Evolutionary conservation across 2,888 invertebrate species (phyloP).

Genomic region (Muschampia plurimacula): DNA sequence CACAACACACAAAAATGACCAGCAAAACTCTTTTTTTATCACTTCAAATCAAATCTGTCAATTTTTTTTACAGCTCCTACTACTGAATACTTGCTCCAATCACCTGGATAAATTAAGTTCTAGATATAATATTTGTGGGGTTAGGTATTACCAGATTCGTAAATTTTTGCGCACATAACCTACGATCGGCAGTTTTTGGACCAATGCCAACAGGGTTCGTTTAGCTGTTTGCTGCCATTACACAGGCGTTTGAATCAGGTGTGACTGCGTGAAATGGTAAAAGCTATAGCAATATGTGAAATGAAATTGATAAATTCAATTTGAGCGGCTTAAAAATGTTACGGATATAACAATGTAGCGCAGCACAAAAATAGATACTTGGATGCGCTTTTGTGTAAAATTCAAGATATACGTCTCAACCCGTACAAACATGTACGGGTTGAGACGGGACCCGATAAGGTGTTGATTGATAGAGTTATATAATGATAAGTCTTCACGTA

Average conservation of each 20-base stretch:
- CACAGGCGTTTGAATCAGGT: constrained; percentile 17
- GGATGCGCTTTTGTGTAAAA: no score
- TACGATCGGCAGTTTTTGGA: neutral
- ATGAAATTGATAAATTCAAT: constrained; percentile 3
- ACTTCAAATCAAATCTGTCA: neutral
- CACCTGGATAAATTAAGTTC: neutral
- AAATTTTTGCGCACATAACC: constrained; percentile 1
- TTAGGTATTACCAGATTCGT: neutral
- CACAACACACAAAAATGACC: no score
- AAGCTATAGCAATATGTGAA: constrained; percentile 6
- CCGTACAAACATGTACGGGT: no score
- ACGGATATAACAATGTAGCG: neutral
- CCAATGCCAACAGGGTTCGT: neutral
- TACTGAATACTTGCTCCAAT: neutral
- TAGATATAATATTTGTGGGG: neutral
- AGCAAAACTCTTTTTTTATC: no score
- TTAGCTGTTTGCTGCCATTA: constrained; percentile 7
- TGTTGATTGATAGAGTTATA: no score
- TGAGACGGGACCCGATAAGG: no score
- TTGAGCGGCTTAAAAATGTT: neutral
- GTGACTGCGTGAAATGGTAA: constrained; percentile 8
- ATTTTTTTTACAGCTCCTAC: neutral
- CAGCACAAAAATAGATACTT: neutral
- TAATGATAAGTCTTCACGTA: no score
- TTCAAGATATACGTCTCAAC: no score